Evolutionary conservation across 2,888 invertebrate genomes (phyloP).

Genomic region (Opisthograptis luteolata): DNA sequence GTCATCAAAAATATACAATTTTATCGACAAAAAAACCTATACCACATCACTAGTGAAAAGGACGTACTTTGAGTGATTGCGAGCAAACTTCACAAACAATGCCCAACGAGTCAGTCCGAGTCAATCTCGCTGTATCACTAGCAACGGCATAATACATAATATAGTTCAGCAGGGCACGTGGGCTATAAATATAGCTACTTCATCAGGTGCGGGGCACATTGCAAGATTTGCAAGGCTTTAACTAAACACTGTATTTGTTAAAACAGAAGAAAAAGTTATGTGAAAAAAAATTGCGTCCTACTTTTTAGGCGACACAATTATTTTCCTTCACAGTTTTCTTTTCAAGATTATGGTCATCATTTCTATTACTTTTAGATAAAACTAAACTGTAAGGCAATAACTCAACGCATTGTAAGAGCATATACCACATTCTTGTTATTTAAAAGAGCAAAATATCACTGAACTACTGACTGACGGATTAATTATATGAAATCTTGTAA

Average conservation of each 20-base stretch:
- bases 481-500: too few species aligned
- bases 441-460: too few species aligned
- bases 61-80: conserved; percentile 80
- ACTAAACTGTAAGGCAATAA: too few species aligned
- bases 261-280: not conserved
- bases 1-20: not conserved
- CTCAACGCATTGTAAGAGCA: too few species aligned
- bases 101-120: conserved; percentile 72
- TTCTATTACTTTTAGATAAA: too few species aligned
- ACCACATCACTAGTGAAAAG: conserved; percentile 52
- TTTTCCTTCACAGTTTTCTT: too few species aligned
- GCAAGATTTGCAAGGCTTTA: not conserved
- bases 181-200: conserved; percentile 6
- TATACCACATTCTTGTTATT: too few species aligned
- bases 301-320: too few species aligned
- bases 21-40: conserved; percentile 5
- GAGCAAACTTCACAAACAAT: conserved; percentile 76
- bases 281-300: not conserved
- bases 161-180: not conserved
- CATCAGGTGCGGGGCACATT: conserved; percentile 1
- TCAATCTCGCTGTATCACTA: conserved; percentile 68
- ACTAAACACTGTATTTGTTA: not conserved
- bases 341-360: too few species aligned
- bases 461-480: too few species aligned
- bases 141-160: conserved; percentile 30